Conservation (phyloP, 2,888 invertebrate species). For the Lycia hirtaria region DNA sequence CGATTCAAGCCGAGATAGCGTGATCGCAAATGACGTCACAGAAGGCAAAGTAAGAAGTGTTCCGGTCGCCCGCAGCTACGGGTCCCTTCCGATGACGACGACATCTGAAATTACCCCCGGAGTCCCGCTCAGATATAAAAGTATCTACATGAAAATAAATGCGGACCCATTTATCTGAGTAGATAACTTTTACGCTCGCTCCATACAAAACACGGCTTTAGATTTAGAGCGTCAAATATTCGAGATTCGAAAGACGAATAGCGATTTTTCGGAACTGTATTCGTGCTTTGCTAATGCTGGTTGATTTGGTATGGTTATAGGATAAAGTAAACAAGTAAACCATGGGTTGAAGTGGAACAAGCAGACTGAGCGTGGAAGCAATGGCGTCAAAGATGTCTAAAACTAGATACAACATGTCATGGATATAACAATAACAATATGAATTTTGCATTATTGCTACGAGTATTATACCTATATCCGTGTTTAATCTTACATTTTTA, state of each 20-base stretch:
- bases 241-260: constrained; percentile 35
- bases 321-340: constrained; percentile 44
- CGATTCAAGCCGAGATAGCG: constrained; percentile 49
- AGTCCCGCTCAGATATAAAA: constrained; percentile 27
- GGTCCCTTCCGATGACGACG: constrained; percentile 54
- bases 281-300: constrained; percentile 9
- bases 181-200: constrained; percentile 39
- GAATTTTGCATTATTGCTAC: too few relatives aligned
- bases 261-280: constrained; percentile 30
- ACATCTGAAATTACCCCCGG: constrained; percentile 47
- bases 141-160: constrained; percentile 37
- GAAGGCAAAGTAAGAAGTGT: constrained; percentile 46
- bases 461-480: too few relatives aligned
- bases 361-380: constrained; percentile 64
- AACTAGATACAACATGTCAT: too few relatives aligned
- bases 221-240: constrained; percentile 31
- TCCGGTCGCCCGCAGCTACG: constrained; percentile 58
- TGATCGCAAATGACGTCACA: constrained; percentile 55
- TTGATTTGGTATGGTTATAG: background rate
- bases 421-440: too few relatives aligned
- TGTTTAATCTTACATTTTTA: too few relatives aligned
- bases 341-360: constrained; percentile 50
- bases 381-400: too few relatives aligned
- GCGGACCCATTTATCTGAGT: constrained; percentile 35
- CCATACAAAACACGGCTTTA: constrained; percentile 32